These are phyloP conservation scores for Pangasius larnaudii DNA, from an alignment of 2,797 vertebrate genomes.

Conservation along the genomic window DNA sequence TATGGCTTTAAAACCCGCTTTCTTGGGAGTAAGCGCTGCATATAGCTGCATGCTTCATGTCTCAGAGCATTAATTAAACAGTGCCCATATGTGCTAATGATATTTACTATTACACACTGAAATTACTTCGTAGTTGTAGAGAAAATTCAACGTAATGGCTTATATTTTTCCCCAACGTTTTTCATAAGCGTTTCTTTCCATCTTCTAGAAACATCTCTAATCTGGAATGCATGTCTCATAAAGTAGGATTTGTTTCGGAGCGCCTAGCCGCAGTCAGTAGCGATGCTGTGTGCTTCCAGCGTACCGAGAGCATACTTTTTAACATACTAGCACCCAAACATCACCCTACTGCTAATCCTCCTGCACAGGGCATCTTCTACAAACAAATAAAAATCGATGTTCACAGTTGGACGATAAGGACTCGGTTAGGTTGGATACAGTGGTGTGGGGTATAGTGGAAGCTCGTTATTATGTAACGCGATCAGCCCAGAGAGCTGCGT, in stretches of 20 bases:
- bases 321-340: background rate
- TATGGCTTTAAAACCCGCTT: background rate
- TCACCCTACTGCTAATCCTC: background rate
- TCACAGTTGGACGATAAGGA: slow-evolving; percentile 6
- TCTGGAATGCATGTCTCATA: background rate
- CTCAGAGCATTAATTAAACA: background rate
- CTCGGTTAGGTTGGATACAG: slow-evolving; percentile 28
- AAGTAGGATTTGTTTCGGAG: background rate
- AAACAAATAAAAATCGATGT: slow-evolving; percentile 13
- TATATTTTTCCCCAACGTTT: background rate
- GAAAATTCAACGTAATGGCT: background rate
- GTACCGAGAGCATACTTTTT: background rate
- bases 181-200: background rate
- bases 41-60: background rate
- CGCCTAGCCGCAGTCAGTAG: background rate
- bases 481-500: slow-evolving; percentile 62
- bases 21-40: background rate
- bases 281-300: background rate
- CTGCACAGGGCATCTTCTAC: background rate
- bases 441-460: slow-evolving; percentile 47
- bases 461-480: slow-evolving; percentile 85
- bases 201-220: background rate
- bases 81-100: too few species aligned
- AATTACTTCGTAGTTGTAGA: background rate
- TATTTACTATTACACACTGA: background rate